These are phyloP conservation scores for Xiphophorus hellerii DNA, from an alignment of 2,113 vertebrate species.

Conservation along the genomic window DNA sequence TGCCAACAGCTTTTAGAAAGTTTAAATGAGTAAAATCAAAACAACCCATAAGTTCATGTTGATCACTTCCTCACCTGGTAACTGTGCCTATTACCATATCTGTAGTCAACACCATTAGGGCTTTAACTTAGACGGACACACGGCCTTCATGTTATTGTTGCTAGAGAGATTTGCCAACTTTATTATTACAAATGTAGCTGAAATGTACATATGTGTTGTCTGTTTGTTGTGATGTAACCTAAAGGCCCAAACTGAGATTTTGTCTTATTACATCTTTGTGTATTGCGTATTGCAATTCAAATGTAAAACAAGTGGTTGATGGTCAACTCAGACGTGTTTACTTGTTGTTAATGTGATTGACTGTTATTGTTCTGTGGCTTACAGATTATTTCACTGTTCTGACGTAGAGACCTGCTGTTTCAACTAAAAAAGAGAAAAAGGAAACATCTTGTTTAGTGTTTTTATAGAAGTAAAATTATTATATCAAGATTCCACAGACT, in stretches of 20 bases:
- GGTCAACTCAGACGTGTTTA: background rate
- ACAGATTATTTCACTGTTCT: background rate
- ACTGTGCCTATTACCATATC: slow-evolving; percentile 38
- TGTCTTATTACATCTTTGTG: background rate
- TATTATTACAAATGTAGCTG: slow-evolving; percentile 43
- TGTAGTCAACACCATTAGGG: slow-evolving; percentile 1
- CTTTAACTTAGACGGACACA: slow-evolving; percentile 9
- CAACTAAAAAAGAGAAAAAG: background rate
- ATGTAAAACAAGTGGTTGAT: background rate
- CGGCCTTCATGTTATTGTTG: slow-evolving; percentile 41
- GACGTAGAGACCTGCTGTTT: background rate
- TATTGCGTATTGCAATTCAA: slow-evolving; percentile 15
- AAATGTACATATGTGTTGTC: slow-evolving; percentile 54
- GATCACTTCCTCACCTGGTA: slow-evolving; percentile 7
- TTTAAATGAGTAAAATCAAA: slow-evolving; percentile 14
- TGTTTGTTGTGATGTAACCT: slow-evolving; percentile 31
- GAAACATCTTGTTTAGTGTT: slow-evolving; percentile 9
- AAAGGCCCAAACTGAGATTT: slow-evolving; percentile 35
- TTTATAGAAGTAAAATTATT: background rate
- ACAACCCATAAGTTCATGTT: background rate
- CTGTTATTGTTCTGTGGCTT: slow-evolving; percentile 11
- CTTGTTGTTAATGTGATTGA: slow-evolving; percentile 2
- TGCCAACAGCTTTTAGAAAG: slow-evolving; percentile 40
- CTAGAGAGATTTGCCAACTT: slow-evolving; percentile 59
- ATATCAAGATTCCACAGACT: slow-evolving; percentile 10